Percentiles rank a stretch among this genome's conserved stretches.
Conservation (phyloP, 2,888 invertebrate species). For the Amblyjoppa proteus region DNA sequence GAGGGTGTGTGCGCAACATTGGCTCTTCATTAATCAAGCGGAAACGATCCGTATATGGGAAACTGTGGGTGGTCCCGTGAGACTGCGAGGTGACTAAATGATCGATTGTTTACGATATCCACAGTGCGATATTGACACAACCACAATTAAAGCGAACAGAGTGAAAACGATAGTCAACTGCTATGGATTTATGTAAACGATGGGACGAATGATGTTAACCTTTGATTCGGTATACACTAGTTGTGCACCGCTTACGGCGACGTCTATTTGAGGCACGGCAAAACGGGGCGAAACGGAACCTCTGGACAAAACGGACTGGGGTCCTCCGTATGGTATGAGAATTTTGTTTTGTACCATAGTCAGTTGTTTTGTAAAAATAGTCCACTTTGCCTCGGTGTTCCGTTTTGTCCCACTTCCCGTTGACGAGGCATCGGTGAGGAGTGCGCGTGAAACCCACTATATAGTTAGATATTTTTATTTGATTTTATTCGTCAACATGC, state of each 20-base stretch:
- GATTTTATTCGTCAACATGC: no score
- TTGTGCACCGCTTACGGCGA: background rate
- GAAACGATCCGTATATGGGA: slow-evolving; percentile 46
- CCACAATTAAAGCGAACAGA: slow-evolving; percentile 45
- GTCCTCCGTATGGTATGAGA: no score
- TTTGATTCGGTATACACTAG: background rate
- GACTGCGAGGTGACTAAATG: slow-evolving; percentile 55
- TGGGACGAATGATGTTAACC: slow-evolving; percentile 1
- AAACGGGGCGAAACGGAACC: background rate
- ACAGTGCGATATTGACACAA: slow-evolving; percentile 22
- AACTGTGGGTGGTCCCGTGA: slow-evolving; percentile 17
- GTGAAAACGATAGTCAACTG: slow-evolving; percentile 39
- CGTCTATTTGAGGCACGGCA: background rate
- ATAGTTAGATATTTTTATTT: no score
- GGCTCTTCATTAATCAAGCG: slow-evolving; percentile 60
- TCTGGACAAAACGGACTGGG: no score
- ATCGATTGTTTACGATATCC: slow-evolving; percentile 60
- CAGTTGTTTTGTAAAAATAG: no score
- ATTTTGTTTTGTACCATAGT: no score
- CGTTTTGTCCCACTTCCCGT: no score
- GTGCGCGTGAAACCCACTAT: no score
- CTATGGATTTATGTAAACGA: slow-evolving; percentile 50
- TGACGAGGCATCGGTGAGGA: no score
- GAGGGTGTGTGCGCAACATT: slow-evolving; percentile 29
- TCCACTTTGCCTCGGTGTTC: no score